phyloP scores from a whole-genome alignment of 2,113 vertebrate genomes.

The Anhinga anhinga region DNA sequence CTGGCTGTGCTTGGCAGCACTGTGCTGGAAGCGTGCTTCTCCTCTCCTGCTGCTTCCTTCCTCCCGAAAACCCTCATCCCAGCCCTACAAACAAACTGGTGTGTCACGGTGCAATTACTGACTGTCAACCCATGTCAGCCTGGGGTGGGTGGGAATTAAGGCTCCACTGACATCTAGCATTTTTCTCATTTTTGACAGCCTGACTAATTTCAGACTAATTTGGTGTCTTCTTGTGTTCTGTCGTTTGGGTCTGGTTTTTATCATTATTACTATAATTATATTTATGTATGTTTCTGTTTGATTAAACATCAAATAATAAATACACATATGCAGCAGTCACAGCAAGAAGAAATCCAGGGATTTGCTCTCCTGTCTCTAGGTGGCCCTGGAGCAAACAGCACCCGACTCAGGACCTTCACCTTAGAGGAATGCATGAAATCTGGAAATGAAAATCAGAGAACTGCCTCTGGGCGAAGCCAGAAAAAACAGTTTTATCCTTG shows the following conservation, averaged over 20 bases:
- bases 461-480: neutral
- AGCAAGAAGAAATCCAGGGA: neutral
- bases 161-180: neutral
- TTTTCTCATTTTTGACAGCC: constrained; percentile 38
- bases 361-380: neutral
- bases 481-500: neutral
- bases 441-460: neutral
- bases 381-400: neutral
- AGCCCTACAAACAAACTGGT: neutral
- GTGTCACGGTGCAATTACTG: neutral
- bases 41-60: neutral
- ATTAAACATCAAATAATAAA: neutral
- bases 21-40: neutral
- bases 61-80: neutral
- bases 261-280: constrained; percentile 25
- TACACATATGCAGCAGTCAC: neutral
- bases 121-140: neutral
- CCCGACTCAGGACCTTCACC: neutral
- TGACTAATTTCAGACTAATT: constrained; percentile 36
- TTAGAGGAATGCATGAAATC: neutral
- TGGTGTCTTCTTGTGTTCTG: neutral
- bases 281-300: neutral
- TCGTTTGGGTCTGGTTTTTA: neutral
- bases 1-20: accelerated
- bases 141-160: neutral